Conservation (phyloP, 2,888 invertebrate genomes). For the Epistrophe eligans region DNA sequence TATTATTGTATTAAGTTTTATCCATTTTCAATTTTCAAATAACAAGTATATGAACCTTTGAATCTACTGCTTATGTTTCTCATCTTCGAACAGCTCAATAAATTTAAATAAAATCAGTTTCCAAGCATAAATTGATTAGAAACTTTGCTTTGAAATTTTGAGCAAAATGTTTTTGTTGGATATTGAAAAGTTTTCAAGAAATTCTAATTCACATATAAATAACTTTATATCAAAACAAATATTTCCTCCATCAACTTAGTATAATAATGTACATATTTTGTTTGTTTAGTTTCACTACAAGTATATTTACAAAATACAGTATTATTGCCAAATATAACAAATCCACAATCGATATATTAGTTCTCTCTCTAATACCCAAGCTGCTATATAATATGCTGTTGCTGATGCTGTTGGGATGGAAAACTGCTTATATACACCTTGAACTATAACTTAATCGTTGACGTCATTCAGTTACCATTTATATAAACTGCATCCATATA, state of each 20-base stretch:
- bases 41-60: too few relatives aligned
- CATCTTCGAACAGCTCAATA: too few relatives aligned
- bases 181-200: background rate
- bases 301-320: background rate
- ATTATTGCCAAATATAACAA: background rate
- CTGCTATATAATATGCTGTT: background rate
- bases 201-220: too few relatives aligned
- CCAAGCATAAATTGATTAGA: background rate
- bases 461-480: conserved; percentile 40
- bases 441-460: conserved; percentile 30
- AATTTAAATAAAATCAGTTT: background rate
- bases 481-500: conserved; percentile 22
- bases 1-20: too few relatives aligned
- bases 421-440: conserved; percentile 12
- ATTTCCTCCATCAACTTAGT: background rate
- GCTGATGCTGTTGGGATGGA: background rate
- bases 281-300: background rate
- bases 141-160: background rate
- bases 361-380: background rate
- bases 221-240: background rate
- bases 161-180: background rate
- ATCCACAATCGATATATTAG: background rate
- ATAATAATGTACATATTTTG: background rate
- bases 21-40: too few relatives aligned
- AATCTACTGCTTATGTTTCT: too few relatives aligned